Conservation (phyloP, 2,113 vertebrate genomes). For the Prionailurus viverrinus region DNA sequence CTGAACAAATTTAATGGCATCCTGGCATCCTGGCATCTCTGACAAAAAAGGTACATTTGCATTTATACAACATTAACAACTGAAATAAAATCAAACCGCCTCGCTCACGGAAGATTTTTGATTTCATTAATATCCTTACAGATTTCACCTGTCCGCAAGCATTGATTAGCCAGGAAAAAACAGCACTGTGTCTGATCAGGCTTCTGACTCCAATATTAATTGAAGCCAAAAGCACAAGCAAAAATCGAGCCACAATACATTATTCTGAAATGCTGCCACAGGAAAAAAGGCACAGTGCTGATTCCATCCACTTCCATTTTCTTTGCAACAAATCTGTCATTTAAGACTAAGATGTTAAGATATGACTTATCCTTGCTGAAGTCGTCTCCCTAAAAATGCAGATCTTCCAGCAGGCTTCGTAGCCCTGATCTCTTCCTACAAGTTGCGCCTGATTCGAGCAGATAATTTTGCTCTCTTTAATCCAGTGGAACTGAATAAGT, state of each 20-base stretch:
- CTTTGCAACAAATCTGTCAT: conserved; percentile 73
- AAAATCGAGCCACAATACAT: not conserved
- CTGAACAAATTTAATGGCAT: conserved; percentile 28
- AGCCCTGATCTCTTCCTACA: conserved; percentile 68
- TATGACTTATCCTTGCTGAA: conserved; percentile 68
- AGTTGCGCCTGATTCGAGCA: conserved; percentile 75
- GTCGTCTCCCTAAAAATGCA: conserved; percentile 68
- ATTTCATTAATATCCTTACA: conserved; percentile 35
- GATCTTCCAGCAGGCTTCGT: conserved; percentile 66
- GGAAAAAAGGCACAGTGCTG: conserved; percentile 39
- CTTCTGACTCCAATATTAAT: not conserved
- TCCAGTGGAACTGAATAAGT: conserved; percentile 67
- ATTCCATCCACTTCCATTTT: conserved; percentile 67
- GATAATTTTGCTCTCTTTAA: conserved; percentile 81
- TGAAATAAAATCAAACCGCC: conserved; percentile 60
- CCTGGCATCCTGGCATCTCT: not conserved
- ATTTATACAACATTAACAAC: not conserved
- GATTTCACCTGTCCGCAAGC: conserved; percentile 13
- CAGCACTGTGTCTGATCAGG: not conserved
- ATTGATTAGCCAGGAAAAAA: not conserved
- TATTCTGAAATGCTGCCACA: not conserved
- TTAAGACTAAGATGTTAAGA: conserved; percentile 77
- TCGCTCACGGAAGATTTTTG: not conserved
- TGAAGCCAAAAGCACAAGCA: conserved; percentile 34
- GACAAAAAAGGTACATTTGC: not conserved